Conservation (phyloP, 2,888 invertebrate species). For the Pachliopta kotzebuea region DNA sequence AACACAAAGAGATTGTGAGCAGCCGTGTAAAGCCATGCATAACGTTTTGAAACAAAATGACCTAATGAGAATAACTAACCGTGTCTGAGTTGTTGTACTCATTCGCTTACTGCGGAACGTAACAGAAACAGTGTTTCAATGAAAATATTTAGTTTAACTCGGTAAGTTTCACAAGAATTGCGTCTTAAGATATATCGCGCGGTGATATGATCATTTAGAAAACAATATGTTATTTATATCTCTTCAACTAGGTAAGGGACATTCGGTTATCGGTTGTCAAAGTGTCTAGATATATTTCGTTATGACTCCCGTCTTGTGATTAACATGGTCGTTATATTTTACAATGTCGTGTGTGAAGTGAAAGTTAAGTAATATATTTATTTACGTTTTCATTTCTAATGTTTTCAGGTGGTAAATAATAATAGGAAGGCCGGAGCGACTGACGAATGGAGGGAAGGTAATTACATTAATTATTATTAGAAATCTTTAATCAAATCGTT, state of each 20-base stretch:
- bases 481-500: not conserved
- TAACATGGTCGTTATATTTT: slow-evolving; percentile 55
- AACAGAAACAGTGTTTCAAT: slow-evolving; percentile 33
- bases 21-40: slow-evolving; percentile 35
- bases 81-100: slow-evolving; percentile 31
- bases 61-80: slow-evolving; percentile 43
- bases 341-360: slow-evolving; percentile 42
- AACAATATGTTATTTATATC: slow-evolving; percentile 53
- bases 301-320: slow-evolving; percentile 37
- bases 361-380: slow-evolving; percentile 42
- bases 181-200: slow-evolving; percentile 50
- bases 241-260: slow-evolving; percentile 53
- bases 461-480: slow-evolving; percentile 6
- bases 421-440: slow-evolving; percentile 81
- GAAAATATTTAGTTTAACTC: slow-evolving; percentile 24
- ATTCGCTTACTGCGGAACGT: slow-evolving; percentile 22
- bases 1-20: slow-evolving; percentile 38
- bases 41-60: slow-evolving; percentile 45
- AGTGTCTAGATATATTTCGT: slow-evolving; percentile 40
- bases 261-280: slow-evolving; percentile 61
- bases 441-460: slow-evolving; percentile 79
- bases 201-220: slow-evolving; percentile 37
- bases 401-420: slow-evolving; percentile 84
- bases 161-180: slow-evolving; percentile 31
- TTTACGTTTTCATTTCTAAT: slow-evolving; percentile 39